Evolutionary conservation across 2,888 invertebrate genomes (phyloP).

Genomic region (Tetragonisca angustula): DNA sequence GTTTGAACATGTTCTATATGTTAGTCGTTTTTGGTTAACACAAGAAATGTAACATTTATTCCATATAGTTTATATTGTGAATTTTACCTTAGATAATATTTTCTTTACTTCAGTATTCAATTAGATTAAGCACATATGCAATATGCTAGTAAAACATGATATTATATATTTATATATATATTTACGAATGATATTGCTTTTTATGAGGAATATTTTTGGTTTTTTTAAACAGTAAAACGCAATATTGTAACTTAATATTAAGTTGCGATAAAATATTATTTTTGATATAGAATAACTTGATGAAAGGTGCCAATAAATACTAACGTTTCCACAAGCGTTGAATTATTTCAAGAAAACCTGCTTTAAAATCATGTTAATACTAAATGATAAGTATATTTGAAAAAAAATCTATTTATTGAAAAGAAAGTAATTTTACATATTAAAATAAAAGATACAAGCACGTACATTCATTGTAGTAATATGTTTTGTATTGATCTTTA

Average conservation of each 20-base stretch:
- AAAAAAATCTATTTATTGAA: no score
- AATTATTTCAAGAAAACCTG: conserved; percentile 24
- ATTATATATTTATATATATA: conserved; percentile 6
- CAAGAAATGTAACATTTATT: not conserved
- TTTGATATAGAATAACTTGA: conserved; percentile 63
- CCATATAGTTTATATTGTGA: conserved; percentile 6
- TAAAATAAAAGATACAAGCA: no score
- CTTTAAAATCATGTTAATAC: not conserved
- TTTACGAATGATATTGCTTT: conserved; percentile 28
- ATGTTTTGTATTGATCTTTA: no score
- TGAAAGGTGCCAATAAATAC: conserved; percentile 66
- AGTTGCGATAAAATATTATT: conserved; percentile 63
- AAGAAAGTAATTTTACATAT: no score
- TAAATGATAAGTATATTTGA: not conserved
- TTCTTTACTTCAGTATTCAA: conserved; percentile 35
- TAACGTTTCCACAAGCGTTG: conserved; percentile 43
- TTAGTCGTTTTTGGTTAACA: conserved; percentile 19
- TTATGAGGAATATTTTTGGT: conserved; percentile 49
- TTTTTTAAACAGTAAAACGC: conserved; percentile 47
- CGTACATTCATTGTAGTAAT: no score
- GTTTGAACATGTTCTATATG: conserved; percentile 7
- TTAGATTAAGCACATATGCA: conserved; percentile 38
- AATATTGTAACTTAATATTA: conserved; percentile 54
- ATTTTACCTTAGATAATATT: conserved; percentile 3
- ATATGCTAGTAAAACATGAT: conserved; percentile 33